Evolutionary conservation across 2,888 invertebrate genomes (phyloP).

Genomic region (Lithophane socia): DNA sequence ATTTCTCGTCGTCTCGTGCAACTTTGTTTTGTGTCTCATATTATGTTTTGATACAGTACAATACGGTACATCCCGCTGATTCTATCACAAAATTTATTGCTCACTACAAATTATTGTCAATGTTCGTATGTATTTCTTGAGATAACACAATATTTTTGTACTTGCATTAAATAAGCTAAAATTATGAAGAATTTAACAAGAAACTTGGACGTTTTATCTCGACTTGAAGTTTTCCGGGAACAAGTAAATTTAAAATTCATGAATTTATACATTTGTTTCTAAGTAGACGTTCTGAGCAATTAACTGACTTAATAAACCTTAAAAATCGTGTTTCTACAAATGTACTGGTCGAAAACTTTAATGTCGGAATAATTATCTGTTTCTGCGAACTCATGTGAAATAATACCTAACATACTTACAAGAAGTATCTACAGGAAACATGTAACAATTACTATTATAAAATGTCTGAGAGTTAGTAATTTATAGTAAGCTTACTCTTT

Average conservation of each 20-base stretch:
- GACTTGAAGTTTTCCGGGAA: slow-evolving; percentile 37
- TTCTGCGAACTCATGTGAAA: slow-evolving; percentile 25
- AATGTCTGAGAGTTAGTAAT: slow-evolving; percentile 24
- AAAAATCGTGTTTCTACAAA: slow-evolving; percentile 37
- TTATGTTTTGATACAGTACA: slow-evolving; percentile 47
- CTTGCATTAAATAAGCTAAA: slow-evolving; percentile 30
- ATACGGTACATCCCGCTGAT: slow-evolving; percentile 52
- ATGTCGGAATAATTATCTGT: slow-evolving; percentile 39
- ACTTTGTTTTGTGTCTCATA: slow-evolving; percentile 65
- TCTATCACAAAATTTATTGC: slow-evolving; percentile 54
- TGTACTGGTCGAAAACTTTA: slow-evolving; percentile 30
- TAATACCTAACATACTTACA: background rate
- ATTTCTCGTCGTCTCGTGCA: slow-evolving; percentile 71
- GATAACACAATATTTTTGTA: slow-evolving; percentile 23
- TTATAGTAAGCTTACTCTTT: slow-evolving; percentile 9
- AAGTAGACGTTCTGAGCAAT: slow-evolving; percentile 60
- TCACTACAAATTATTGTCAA: slow-evolving; percentile 43
- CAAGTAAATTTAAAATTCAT: slow-evolving; percentile 61
- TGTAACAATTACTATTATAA: slow-evolving; percentile 15
- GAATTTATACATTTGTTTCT: slow-evolving; percentile 59
- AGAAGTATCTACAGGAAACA: slow-evolving; percentile 29
- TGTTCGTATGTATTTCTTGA: slow-evolving; percentile 22
- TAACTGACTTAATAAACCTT: slow-evolving; percentile 63
- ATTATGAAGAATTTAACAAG: slow-evolving; percentile 44
- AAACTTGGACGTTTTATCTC: slow-evolving; percentile 46